Percentiles rank a stretch among this genome's conserved stretches.
Conservation (phyloP, 2,888 invertebrate genomes). For the Agonopterix heracliana region DNA sequence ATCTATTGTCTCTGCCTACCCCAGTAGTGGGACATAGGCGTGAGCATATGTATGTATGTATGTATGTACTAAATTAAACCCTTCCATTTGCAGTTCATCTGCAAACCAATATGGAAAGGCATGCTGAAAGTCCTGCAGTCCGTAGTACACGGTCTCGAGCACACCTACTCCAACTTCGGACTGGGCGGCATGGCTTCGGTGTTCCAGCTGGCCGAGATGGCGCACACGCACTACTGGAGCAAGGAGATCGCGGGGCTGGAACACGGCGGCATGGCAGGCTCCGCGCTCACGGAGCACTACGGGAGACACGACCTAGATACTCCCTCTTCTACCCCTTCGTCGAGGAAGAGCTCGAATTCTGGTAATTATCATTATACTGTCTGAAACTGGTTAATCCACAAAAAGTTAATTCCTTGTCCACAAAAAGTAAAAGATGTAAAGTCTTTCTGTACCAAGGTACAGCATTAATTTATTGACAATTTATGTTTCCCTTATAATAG, state of each 20-base stretch:
- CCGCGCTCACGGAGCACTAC: constrained; percentile 46
- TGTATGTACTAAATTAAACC: neutral
- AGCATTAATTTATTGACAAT: too few relatives aligned
- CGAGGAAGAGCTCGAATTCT: constrained; percentile 81
- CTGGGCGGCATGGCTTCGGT: constrained; percentile 98
- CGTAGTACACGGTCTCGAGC: constrained; percentile 92
- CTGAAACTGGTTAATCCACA: too few relatives aligned
- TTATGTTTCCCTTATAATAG: too few relatives aligned
- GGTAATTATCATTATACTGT: constrained; percentile 41
- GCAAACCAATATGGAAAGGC: constrained; percentile 96
- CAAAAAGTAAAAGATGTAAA: too few relatives aligned
- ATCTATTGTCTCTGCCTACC: too few relatives aligned
- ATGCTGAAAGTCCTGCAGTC: constrained; percentile 95
- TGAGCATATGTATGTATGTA: too few relatives aligned
- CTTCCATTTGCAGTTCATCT: constrained; percentile 82
- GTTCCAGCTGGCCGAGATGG: constrained; percentile 97
- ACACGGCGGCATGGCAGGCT: constrained; percentile 71
- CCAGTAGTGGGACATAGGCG: too few relatives aligned
- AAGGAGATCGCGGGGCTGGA: constrained; percentile 83
- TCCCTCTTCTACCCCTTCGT: constrained; percentile 69
- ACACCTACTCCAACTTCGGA: constrained; percentile 94
- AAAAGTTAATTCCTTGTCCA: too few relatives aligned
- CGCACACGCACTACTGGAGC: constrained; percentile 98
- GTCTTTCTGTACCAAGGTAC: too few relatives aligned
- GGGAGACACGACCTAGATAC: constrained; percentile 48